Base-by-base conservation (phyloP, 1,140 invertebrate genomes). In the Mamestra configurata region DNA sequence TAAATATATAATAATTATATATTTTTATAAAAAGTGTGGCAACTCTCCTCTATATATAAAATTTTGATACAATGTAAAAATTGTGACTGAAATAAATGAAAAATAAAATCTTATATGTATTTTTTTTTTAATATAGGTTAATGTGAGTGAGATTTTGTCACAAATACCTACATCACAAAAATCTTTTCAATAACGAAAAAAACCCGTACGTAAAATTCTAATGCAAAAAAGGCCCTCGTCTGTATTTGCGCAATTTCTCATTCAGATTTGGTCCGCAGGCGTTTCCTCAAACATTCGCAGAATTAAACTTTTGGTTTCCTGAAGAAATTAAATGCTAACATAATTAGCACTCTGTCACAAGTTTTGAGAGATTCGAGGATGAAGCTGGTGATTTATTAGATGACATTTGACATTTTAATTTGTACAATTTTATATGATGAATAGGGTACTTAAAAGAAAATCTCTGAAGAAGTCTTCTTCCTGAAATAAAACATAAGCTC, bases 291-390 rank as follows among this genome's bases (percentile, higher is more conserved):
- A 79, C 53, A 72, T 51, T 72, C 37, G n/a, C 46, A 10, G 77
- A 59, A 79, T 76, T 61, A 76, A 76, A 76, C 24, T 59, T 43
- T 72, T 49, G 68, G 53, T 24, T 72, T 79, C 64, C 66, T 64
- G 77, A 61, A 61, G 73, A 76, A 79, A 79, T 79, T 79, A 57
- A 79, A 71, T 27, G 64, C 55, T 79, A 71, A 79, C 68, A 61
- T 71, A 79, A 79, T 79, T 79, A 78, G 35, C 18, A 35, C 22
- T 15, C 8, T 37, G 68, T 37, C 53, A 0, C n/a, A 59, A 79
- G 53, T 61, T 37, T 22, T 15, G 49, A 37, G 55, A 77, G 31
- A 55, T 40, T 43, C 49, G 71, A 64, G 27, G 59, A 35, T 10
- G 15, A 40, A 31, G 24, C 11, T 24, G 15, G 3, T 10, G 55